Base-by-base conservation (phyloP, 2,888 invertebrate genomes). In the Myathropa florea region DNA sequence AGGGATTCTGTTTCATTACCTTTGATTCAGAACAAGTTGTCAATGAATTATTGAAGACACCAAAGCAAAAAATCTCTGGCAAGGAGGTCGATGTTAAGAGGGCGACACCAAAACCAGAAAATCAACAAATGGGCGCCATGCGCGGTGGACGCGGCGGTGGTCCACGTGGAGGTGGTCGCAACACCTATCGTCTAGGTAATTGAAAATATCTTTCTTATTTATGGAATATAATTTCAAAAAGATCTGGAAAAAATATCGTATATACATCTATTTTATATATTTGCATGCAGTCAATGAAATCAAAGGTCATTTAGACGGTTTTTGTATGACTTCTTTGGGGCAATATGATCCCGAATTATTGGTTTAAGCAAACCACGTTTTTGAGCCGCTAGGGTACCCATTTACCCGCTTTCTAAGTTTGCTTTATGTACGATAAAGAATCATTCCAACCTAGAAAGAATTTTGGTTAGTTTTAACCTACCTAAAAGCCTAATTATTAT, bases 1-100 rank as follows among this genome's bases (percentile, higher is more conserved):
- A 98, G 94, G 98, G 97, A 85, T 99, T 99, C 94, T 98, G 98
- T 92, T 99, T 99, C 93, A 98, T 99, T 92, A 98, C 98, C 89
- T 99, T 98, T 91, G 98, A 99, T 92, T 97, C 97, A 33, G 98
- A 98, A 93, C 97, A 97, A 93, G 97, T 98, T 73, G 98, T 98
- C 33, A 97, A 97, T 91, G 97, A 98, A 92, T 94, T 98, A 71
- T 94, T 98, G 85, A 98, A 97, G 93, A 97, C 97, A 71, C 97
- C 98, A 14, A 98, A 98, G 93, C 98, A 98, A 93, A 97, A 96
- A 71, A 98, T 98, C 89, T 97, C 96, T 89, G 98, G 97, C 89
- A 97, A 98, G 93, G 98, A 98, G 95, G 97, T 98, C 81, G 98
- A 98, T 93, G 98, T 98, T 53, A 98, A 98, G 93, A 96, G 97